Evolutionary conservation across 2,888 invertebrate genomes (phyloP), one percentile per base, ranked within the genome.

Genomic region (Trichogramma dendrolimi): DNA sequence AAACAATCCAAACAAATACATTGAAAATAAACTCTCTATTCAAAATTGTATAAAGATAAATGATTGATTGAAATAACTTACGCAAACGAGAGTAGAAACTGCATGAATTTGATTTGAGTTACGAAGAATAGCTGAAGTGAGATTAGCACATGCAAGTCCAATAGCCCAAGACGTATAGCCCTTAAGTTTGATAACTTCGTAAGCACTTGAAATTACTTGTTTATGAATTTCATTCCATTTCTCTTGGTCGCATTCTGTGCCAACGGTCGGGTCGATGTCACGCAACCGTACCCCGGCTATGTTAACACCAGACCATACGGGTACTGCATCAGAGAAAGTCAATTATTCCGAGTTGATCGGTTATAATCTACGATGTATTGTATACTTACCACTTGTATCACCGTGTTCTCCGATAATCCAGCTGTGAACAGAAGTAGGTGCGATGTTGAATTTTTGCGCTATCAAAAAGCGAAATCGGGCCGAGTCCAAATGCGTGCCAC

Each of bases 361-460:
- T 46, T 46, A 46, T 8, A 10, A 46, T 46, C 46, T 46, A n/a
- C 10, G 40, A 57, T 8, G 27, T 14, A 10, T 42, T 3, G 47
- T 54, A 49, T 54, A 49, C 80, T 76, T 72, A 89, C 89, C 92
- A 69, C 91, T 91, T 60, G 90, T 88, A 73, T 96, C 96, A 1
- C 96, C 96, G 72, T 96, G 96, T 75, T 96, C 96, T 42, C 96
- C 96, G 73, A 96, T 93, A 72, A 96, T 91, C 86, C 92, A 96
- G 0, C 92, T 95, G 75, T 96, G 94, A 73, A 91, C 90, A 67
- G 91, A 92, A 10, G 89, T 87, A 5, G 94, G 87, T 0, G 94
- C 91, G 48, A 95, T 86, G 63, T 87, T 86, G 58, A 96, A 82
- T 71, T 85, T 87, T 77, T 94, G 90, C 0, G 93, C 92, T 71